Evolutionary conservation across 2,113 vertebrate genomes (phyloP), one percentile per base, ranked within the genome.

Genomic region (Hyperoodon ampullatus): DNA sequence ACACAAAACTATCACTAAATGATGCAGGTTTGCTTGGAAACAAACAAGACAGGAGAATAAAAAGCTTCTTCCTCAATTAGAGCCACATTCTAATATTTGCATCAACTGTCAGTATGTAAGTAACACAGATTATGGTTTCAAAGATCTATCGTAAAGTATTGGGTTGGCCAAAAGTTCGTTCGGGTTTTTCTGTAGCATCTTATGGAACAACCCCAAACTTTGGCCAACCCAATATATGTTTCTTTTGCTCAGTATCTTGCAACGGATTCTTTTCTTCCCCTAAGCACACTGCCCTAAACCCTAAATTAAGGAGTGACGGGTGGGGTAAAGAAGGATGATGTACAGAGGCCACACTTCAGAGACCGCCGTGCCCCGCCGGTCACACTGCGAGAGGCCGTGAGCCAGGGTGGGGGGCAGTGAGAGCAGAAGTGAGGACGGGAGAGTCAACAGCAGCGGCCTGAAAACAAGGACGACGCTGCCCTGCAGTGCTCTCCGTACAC

Each of bases 281-380:
- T 50, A 55, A 19, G 55, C 18, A 19, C 2, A 28, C 6, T 35
- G 58, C 68, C 35, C 39, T 30, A 30, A 74, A 0, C 19, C 30
- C 47, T 82, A 18, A 53, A 15, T 7, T 28, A 11, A 66, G 12
- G 6, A 15, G 1, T 6, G 18, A 53, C 30, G 12, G 66, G 33
- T 4, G 15, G 14, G 18, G 19, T 15, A 19, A 18, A 47, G 65
- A 13, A 84, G 44, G 55, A 19, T 30, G 3, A 18, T 0, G 5
- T 0, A 0, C 24, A 74, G 42, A 33, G 0, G 2, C 30, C 3
- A 30, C 12, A 0, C 23, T 18, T 19, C 53, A 13, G 23, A 28
- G 12, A 24, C 8, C 8, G 35, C 50, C 44, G 12, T 39, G 2
- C n/a, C 55, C 8, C 8, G 6, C 15, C 18, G 30, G 63, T n/a